Base-by-base conservation (phyloP, 2,888 invertebrate genomes). In the Prosopocoilus inquinatus region DNA sequence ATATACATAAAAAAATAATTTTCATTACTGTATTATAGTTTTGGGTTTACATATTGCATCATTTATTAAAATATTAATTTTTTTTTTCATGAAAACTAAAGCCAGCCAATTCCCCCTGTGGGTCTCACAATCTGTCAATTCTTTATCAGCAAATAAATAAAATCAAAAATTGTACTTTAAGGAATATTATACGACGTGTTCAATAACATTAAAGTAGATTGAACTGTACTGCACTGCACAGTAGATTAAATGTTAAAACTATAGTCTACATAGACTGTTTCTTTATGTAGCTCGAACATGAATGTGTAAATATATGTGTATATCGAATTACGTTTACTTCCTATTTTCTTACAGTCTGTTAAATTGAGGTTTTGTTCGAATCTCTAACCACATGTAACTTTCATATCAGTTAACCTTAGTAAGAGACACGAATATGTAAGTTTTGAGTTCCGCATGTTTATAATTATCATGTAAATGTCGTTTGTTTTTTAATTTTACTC, bases 381-480 rank as follows among this genome's bases (percentile, higher is more conserved):
- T 36, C 50, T 48, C 44, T 53, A 52, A 56, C 36, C 44, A 36
- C 50, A 13, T 13, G 45, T 53, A 41, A 47, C 41, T 44, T 46
- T 48, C 28, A 55, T 35, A 39, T 50, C 33, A 44, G 52, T 41
- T 16, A 15, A 11, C 12, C 12, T 9, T 15, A 9, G n/a, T 36
- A 36, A 11, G 12, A 13, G 12, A 41, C 16, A 41, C 9, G 16
- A 41, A 41, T 41, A 41, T 41, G 16, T 12, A 53, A 38, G 39
- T 47, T 44, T 44, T 44, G 41, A 53, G 46, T 53, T 53, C 47
- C 41, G 34, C 35, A 45, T 48, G 39, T 49, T 57, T 58, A 61
- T 55, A 39, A 65, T 66, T n/a, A n/a, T n/a, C n/a, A 65, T 70
- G 68, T 70, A 70, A 67, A 71, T 71, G 71, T 71, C 67, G 68